Evolutionary conservation across 2,888 invertebrate species (phyloP).

Genomic region (Acanthacorydalis orientalis): DNA sequence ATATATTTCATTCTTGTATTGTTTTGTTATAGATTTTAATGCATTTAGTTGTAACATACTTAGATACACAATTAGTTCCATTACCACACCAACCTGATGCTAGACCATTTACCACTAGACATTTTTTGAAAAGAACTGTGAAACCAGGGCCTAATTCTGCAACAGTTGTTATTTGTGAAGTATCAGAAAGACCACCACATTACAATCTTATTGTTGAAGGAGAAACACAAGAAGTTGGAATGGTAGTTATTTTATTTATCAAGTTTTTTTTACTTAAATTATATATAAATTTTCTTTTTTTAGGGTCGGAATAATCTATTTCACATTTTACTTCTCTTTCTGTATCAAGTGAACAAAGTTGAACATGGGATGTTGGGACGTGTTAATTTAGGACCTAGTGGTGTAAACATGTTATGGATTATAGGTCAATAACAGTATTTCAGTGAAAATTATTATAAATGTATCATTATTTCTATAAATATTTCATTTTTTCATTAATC

Average conservation of each 20-base stretch:
- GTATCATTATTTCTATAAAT: background rate
- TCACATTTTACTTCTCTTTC: conserved; percentile 67
- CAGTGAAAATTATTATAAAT: background rate
- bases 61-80: conserved; percentile 65
- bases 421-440: conserved; percentile 33
- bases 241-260: conserved; percentile 27
- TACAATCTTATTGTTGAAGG: conserved; percentile 49
- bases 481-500: background rate
- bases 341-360: conserved; percentile 55
- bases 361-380: conserved; percentile 61
- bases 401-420: conserved; percentile 73
- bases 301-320: conserved; percentile 79
- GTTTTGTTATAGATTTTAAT: conserved; percentile 42
- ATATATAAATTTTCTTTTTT: conserved; percentile 16
- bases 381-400: conserved; percentile 59
- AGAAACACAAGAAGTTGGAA: conserved; percentile 47
- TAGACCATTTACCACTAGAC: conserved; percentile 41
- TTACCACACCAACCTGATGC: conserved; percentile 45
- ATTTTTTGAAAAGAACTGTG: conserved; percentile 28
- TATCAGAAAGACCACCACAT: conserved; percentile 48
- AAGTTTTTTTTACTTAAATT: background rate
- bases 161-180: conserved; percentile 35
- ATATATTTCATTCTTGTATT: conserved; percentile 3
- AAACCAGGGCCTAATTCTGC: conserved; percentile 30
- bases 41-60: conserved; percentile 69